Conservation (phyloP, 2,888 invertebrate genomes). For the Periphyllus acericola region DNA sequence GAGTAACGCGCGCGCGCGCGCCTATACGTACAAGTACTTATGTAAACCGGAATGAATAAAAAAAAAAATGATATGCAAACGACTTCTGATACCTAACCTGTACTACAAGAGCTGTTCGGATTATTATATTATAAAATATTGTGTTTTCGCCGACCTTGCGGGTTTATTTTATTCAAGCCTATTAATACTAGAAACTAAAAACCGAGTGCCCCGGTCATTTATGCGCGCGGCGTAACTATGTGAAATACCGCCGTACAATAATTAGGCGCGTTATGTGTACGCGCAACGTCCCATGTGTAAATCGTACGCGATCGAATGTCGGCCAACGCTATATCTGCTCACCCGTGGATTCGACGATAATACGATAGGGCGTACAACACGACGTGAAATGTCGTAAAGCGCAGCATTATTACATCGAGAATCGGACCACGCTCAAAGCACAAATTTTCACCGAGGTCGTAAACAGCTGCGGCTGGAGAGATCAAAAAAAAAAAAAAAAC, state of each 20-base stretch:
- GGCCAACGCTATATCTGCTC: not conserved
- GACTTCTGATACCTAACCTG: not conserved
- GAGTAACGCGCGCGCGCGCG: not conserved
- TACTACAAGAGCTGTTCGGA: not conserved
- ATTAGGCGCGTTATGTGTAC: not conserved
- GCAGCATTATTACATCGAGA: too few species aligned
- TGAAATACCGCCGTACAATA: not conserved
- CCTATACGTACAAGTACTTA: not conserved
- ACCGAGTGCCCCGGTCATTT: not conserved
- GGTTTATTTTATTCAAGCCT: not conserved
- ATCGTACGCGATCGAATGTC: not conserved
- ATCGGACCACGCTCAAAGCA: not conserved
- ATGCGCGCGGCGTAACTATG: not conserved
- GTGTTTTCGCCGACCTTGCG: not conserved
- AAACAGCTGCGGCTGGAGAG: not conserved
- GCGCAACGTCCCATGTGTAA: not conserved
- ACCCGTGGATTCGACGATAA: not conserved
- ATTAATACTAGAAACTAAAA: not conserved
- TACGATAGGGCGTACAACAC: not conserved
- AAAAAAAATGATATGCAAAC: not conserved
- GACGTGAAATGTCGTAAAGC: not conserved
- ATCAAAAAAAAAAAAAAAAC: not conserved
- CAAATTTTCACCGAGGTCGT: not conserved
- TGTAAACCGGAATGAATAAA: not conserved
- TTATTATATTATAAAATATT: not conserved